Evolutionary conservation across 2,113 vertebrate genomes (phyloP).

Genomic region (Aldabrachelys gigantea): DNA sequence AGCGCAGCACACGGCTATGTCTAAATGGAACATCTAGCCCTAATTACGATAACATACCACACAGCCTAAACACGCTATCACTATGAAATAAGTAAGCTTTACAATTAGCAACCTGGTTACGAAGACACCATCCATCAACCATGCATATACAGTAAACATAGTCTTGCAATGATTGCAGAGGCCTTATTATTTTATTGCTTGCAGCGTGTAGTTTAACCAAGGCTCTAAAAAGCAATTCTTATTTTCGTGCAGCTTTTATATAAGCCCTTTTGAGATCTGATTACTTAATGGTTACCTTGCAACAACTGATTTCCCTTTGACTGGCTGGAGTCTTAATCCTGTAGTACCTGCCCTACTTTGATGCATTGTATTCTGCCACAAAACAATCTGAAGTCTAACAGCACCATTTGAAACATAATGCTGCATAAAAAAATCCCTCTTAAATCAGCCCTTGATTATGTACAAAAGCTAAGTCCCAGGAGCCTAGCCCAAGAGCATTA

Average conservation of each 20-base stretch:
- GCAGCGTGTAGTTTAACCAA: not conserved
- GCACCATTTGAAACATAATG: not conserved
- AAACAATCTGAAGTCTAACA: not conserved
- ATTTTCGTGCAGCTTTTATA: not conserved
- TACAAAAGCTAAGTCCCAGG: not conserved
- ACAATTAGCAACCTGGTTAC: constrained; percentile 6
- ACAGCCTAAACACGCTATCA: not conserved
- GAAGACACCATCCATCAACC: not conserved
- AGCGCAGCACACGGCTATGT: fast-evolving
- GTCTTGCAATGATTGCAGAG: not conserved
- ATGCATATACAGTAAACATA: not conserved
- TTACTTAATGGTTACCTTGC: not conserved
- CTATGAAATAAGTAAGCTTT: fast-evolving
- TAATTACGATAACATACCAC: not conserved
- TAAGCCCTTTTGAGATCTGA: not conserved
- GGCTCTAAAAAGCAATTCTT: constrained; percentile 22
- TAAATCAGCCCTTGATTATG: not conserved
- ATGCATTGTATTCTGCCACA: not conserved
- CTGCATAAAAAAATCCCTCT: not conserved
- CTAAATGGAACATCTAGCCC: not conserved
- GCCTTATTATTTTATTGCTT: not conserved
- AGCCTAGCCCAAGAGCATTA: not conserved
- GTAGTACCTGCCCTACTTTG: not conserved
- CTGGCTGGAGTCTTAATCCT: not conserved
- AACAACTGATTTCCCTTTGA: not conserved